phyloP scores from a whole-genome alignment of 2,797 vertebrate species.

The Fistularia commersonii region DNA sequence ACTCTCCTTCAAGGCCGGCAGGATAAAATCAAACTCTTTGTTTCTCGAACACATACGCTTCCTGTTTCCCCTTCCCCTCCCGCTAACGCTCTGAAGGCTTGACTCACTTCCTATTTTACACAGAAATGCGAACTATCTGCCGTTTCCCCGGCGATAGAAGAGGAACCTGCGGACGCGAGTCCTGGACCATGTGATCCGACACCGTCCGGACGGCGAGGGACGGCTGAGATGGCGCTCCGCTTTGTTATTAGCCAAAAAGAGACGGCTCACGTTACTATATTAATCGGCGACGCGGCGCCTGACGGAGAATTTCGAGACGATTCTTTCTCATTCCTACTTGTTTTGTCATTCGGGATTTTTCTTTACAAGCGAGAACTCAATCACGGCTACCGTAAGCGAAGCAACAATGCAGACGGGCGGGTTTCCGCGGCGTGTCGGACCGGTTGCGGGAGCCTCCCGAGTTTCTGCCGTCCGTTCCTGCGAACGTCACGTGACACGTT shows the following conservation, averaged over 20 bases:
- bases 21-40: slow-evolving; percentile 26
- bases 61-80: slow-evolving; percentile 58
- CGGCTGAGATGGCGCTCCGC: too few relatives aligned
- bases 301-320: too few relatives aligned
- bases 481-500: too few relatives aligned
- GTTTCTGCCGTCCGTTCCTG: too few relatives aligned
- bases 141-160: slow-evolving; percentile 34
- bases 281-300: slow-evolving; percentile 28
- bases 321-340: too few relatives aligned
- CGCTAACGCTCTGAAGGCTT: slow-evolving; percentile 55
- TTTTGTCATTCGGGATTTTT: too few relatives aligned
- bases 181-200: slow-evolving; percentile 27
- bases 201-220: slow-evolving; percentile 29
- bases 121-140: slow-evolving; percentile 37
- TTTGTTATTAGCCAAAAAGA: slow-evolving; percentile 50
- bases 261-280: slow-evolving; percentile 34
- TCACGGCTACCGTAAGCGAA: slow-evolving; percentile 5
- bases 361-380: slow-evolving; percentile 4
- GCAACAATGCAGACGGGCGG: slow-evolving; percentile 57
- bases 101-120: slow-evolving; percentile 63
- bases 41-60: slow-evolving; percentile 57
- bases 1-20: slow-evolving; percentile 9
- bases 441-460: slow-evolving; percentile 46
- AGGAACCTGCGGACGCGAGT: slow-evolving; percentile 11
- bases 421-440: slow-evolving; percentile 58